Evolutionary conservation across 2,113 vertebrate genomes (phyloP).

Genomic region (Phalacrocorax pelagicus): DNA sequence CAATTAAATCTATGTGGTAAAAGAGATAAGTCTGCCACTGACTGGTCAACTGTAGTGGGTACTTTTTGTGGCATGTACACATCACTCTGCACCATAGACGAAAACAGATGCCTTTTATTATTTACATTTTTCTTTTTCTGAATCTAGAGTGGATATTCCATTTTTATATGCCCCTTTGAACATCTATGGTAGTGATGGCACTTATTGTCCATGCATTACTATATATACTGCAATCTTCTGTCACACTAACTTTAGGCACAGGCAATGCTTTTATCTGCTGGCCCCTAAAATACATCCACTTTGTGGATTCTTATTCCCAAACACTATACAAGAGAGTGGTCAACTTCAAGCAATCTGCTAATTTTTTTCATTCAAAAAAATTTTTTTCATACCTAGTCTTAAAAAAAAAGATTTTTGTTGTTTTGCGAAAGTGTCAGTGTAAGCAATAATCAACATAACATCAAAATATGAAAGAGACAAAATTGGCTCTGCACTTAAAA

Average conservation of each 20-base stretch:
- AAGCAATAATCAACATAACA: not conserved
- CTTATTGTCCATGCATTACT: not conserved
- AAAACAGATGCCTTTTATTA: not conserved
- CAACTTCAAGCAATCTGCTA: not conserved
- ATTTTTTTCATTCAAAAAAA: not conserved
- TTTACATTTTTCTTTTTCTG: not conserved
- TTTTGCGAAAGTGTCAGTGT: not conserved
- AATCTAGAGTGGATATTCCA: not conserved
- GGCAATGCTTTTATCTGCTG: not conserved
- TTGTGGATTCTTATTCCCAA: not conserved
- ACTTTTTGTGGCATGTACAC: not conserved
- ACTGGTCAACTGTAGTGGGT: not conserved
- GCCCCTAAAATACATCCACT: not conserved
- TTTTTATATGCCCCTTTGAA: not conserved
- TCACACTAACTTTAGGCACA: not conserved
- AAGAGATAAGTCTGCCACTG: not conserved
- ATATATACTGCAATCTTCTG: not conserved
- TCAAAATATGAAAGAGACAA: conserved; percentile 19
- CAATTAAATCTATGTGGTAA: not conserved
- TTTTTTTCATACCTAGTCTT: not conserved
- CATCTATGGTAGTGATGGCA: not conserved
- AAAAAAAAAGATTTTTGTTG: not conserved
- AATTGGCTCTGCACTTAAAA: conserved; percentile 22
- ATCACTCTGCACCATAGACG: fast-evolving
- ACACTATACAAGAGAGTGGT: not conserved